Conservation (phyloP, 2,113 vertebrate genomes). For the Ictalurus furcatus region DNA sequence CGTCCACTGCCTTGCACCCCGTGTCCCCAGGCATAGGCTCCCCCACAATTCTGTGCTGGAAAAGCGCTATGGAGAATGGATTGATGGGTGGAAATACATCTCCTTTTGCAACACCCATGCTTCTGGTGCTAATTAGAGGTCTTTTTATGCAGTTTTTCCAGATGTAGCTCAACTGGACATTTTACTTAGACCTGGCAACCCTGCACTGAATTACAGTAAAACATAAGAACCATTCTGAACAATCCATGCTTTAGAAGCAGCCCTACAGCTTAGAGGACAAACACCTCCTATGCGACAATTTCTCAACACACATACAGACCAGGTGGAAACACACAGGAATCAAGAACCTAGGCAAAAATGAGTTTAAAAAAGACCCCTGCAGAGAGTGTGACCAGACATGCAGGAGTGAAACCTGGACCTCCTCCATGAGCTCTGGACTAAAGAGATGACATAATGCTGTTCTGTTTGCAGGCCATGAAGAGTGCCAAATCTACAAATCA, state of each 20-base stretch:
- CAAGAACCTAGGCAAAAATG: neutral
- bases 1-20: no score
- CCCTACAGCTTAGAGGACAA: neutral
- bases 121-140: neutral
- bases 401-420: conserved; percentile 9
- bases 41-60: no score
- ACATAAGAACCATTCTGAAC: neutral
- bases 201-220: neutral
- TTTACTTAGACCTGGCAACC: neutral
- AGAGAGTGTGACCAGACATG: conserved; percentile 6
- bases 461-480: conserved; percentile 13
- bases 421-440: conserved; percentile 9
- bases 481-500: neutral
- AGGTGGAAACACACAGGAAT: neutral
- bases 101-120: neutral
- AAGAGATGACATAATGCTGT: conserved; percentile 22
- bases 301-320: neutral
- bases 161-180: no score
- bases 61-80: no score
- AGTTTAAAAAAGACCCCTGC: neutral
- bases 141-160: neutral
- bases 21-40: no score
- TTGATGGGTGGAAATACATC: no score
- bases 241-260: neutral
- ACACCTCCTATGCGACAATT: neutral